Base-by-base conservation (phyloP, 2,797 vertebrate genomes). In the Tenualosa thibaudeaui region DNA sequence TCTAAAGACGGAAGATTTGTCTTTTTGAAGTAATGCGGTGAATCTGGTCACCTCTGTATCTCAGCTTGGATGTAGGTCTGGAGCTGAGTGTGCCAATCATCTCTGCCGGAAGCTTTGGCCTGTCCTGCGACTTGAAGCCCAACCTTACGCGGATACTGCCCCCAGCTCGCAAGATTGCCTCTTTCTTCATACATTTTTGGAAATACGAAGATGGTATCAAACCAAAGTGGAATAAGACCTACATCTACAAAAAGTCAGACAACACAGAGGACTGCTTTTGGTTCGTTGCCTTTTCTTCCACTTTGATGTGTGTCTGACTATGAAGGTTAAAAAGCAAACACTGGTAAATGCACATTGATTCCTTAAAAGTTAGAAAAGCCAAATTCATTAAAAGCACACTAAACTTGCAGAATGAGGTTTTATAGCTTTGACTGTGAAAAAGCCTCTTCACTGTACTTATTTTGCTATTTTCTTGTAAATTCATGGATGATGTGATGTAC, bases 81-180 rank as follows among this genome's bases (percentile, higher is more conserved):
- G 92, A 88, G 37, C 92, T 96, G 82, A 88, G 58, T 1, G 93
- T 92, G 9, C 97, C 98, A 90, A 95, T 98, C 93, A 94, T 99
- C 88, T 98, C 98, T 17, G 96, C 97, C 0, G 98, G 98, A 87
- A 98, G 97, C 92, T 99, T 98, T 83, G 97, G 97, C 3, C 85
- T 95, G 31, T 95, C 97, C 12, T 98, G 97, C 88, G 97, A 99
- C 94, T 91, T 94, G 90, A 96, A 96, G 81, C 88, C 87, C 86
- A 96, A 96, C 86, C 89, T 99, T 89, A 97, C 96, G 49, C 96
- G 98, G 50, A 89, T 99, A 87, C 92, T 99, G 92, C 96, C 96
- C 0, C 97, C 98, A 9, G 97, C 97, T 0, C 96, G 97, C 86
- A 99, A 99, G 91, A 83, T 99, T 87, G 92, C 88, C 0, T 86